Conservation (phyloP, 1,140 invertebrate genomes). For the Hyphantria cunea region DNA sequence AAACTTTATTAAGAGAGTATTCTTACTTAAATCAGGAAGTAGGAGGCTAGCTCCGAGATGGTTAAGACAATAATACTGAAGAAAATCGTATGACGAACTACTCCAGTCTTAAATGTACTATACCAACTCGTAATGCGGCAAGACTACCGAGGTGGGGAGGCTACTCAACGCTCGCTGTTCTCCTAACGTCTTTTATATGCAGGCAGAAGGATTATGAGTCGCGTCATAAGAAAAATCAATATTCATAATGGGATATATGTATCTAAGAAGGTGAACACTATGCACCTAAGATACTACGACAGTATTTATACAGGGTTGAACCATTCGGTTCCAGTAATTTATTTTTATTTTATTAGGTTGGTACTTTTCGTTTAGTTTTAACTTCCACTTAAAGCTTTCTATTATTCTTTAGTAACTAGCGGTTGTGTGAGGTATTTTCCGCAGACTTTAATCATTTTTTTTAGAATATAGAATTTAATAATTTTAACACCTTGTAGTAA, state of each 20-base stretch:
- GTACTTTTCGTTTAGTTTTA: too few species aligned
- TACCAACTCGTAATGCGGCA: slow-evolving; percentile 65
- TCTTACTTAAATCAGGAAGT: slow-evolving; percentile 41
- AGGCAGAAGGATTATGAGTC: slow-evolving; percentile 52
- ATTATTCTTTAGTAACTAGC: too few species aligned
- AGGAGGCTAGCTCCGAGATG: slow-evolving; percentile 60
- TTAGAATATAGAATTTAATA: too few species aligned
- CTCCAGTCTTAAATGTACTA: slow-evolving; percentile 77
- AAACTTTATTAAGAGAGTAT: neutral
- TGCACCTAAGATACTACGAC: slow-evolving; percentile 36
- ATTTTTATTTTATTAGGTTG: too few species aligned
- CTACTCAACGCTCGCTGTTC: slow-evolving; percentile 62
- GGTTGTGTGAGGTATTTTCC: too few species aligned
- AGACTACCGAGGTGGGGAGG: slow-evolving; percentile 67
- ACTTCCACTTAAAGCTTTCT: too few species aligned
- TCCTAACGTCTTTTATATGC: slow-evolving; percentile 65
- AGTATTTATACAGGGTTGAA: slow-evolving; percentile 41
- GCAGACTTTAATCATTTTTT: too few species aligned
- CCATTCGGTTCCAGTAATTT: neutral
- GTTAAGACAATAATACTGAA: slow-evolving; percentile 81
- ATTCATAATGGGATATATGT: slow-evolving; percentile 78
- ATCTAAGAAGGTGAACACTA: slow-evolving; percentile 64
- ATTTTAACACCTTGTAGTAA: too few species aligned
- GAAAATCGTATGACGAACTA: slow-evolving; percentile 82
- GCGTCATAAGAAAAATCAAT: slow-evolving; percentile 70